A percentile compares a stretch with the other conserved stretches of the same genome.
Evolutionary conservation across 2,888 invertebrate species (phyloP).

Genomic region (Argynnis bischoffii): DNA sequence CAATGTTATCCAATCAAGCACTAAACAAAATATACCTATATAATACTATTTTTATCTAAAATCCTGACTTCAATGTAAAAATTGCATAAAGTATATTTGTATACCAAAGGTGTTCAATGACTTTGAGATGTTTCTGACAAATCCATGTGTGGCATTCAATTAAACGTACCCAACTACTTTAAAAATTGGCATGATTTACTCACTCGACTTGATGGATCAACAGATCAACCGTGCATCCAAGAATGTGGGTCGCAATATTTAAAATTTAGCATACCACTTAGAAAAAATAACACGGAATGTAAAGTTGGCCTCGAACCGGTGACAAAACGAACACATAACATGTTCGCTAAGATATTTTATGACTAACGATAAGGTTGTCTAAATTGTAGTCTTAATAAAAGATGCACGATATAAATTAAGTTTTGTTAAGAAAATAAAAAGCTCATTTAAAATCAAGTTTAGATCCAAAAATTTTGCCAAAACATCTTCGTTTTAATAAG

Average conservation of each 20-base stretch:
- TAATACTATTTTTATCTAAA: too few species aligned
- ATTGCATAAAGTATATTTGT: not conserved
- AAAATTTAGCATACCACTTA: conserved; percentile 33
- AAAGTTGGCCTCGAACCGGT: conserved; percentile 32
- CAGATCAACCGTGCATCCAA: conserved; percentile 26
- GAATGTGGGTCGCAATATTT: conserved; percentile 39
- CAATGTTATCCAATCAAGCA: too few species aligned
- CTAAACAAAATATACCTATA: too few species aligned
- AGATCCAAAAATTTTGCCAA: too few species aligned
- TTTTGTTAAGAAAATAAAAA: too few species aligned
- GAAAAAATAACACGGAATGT: conserved; percentile 41
- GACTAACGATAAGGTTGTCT: conserved; percentile 36
- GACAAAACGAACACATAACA: conserved; percentile 42
- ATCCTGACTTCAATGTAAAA: not conserved
- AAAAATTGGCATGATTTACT: not conserved
- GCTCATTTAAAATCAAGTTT: too few species aligned
- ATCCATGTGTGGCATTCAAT: not conserved
- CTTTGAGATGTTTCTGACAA: not conserved
- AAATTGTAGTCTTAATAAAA: conserved; percentile 2
- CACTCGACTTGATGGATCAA: conserved; percentile 20
- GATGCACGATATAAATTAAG: not conserved
- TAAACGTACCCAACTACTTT: conserved; percentile 4
- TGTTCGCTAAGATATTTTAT: conserved; percentile 44
- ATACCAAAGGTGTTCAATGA: not conserved
- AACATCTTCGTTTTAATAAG: too few species aligned